Percentiles rank a stretch among this genome's conserved stretches.
phyloP scores from a whole-genome alignment of 1,140 invertebrate genomes.

The Globodera ellingtonae region DNA sequence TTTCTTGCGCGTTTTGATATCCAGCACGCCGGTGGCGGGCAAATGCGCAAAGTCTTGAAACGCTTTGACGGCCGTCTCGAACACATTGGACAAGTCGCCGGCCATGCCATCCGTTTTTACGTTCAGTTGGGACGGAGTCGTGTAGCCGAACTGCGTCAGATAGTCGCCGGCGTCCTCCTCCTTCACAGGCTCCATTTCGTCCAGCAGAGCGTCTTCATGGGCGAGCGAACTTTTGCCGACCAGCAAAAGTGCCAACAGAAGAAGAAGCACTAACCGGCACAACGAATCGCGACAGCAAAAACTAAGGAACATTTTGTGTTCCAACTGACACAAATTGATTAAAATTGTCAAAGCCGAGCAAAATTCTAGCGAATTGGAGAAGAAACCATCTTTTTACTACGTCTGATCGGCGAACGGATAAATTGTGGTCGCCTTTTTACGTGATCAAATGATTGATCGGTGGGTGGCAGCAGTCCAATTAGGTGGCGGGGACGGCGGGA shows the following conservation, averaged over 20 bases:
- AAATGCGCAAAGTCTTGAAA: conserved; percentile 53
- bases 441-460: too few relatives aligned
- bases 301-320: too few relatives aligned
- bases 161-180: conserved; percentile 5
- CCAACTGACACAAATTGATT: too few relatives aligned
- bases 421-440: too few relatives aligned
- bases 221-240: not conserved
- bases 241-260: not conserved
- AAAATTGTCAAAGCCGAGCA: too few relatives aligned
- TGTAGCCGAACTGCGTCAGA: conserved; percentile 1
- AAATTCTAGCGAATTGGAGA: too few relatives aligned
- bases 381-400: too few relatives aligned
- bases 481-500: too few relatives aligned
- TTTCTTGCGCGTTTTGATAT: conserved; percentile 44
- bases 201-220: conserved; percentile 7
- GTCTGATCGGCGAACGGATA: too few relatives aligned
- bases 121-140: not conserved
- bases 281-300: too few relatives aligned
- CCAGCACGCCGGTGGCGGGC: conserved; percentile 38
- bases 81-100: conserved; percentile 42
- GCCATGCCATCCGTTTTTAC: conserved; percentile 27
- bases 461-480: too few relatives aligned
- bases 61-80: conserved; percentile 33
- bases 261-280: not conserved
- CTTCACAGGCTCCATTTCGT: conserved; percentile 12